Evolutionary conservation across 2,888 invertebrate genomes (phyloP).

Genomic region (Eristalis pertinax): DNA sequence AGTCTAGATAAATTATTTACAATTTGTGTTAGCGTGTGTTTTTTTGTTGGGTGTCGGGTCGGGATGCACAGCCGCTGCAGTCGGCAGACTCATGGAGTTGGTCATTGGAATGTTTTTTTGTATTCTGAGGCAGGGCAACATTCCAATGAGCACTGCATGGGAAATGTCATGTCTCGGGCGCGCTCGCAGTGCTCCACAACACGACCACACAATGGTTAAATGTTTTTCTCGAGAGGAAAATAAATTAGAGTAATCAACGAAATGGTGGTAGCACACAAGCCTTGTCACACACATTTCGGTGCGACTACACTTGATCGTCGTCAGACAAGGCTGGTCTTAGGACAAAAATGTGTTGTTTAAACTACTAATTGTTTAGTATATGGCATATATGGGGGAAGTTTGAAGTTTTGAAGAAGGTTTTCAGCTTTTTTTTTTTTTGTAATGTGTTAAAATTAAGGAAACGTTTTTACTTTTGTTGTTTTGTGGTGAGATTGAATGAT

Average conservation of each 20-base stretch:
- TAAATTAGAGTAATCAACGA: constrained; percentile 23
- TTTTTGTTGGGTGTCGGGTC: neutral
- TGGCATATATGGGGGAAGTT: constrained; percentile 43
- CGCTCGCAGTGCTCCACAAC: neutral
- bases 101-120: constrained; percentile 45
- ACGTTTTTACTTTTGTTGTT: constrained; percentile 7
- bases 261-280: neutral
- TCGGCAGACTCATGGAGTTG: constrained; percentile 23
- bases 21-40: constrained; percentile 7
- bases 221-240: neutral
- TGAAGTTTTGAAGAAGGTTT: constrained; percentile 1
- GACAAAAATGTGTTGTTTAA: neutral
- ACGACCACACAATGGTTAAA: neutral
- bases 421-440: neutral
- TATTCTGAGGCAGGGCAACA: constrained; percentile 4
- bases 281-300: neutral
- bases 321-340: constrained; percentile 11
- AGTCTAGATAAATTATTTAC: constrained; percentile 53
- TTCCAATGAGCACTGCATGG: constrained; percentile 64
- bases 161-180: neutral
- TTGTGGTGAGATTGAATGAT: neutral
- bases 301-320: neutral
- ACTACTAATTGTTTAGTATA: constrained; percentile 64
- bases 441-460: constrained; percentile 46
- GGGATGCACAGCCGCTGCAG: neutral